A percentile compares a stretch with the other conserved stretches of the same genome.
phyloP scores from a whole-genome alignment of 2,797 vertebrate species.

The Telmatherina bonti region DNA sequence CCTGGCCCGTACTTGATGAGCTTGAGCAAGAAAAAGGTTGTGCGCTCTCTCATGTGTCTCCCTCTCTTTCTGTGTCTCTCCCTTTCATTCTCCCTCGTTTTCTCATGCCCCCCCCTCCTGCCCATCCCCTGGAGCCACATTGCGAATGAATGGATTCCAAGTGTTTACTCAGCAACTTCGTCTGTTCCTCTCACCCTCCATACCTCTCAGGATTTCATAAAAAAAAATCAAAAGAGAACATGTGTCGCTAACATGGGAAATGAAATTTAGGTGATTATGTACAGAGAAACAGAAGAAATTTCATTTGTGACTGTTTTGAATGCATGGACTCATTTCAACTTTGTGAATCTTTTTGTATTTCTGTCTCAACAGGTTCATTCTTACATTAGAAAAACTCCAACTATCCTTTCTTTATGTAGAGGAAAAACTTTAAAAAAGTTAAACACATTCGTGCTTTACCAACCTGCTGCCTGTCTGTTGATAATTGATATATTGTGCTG shows the following conservation, averaged over 20 bases:
- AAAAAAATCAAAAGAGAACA: constrained; percentile 38
- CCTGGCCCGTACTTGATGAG: constrained; percentile 99
- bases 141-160: constrained; percentile 88
- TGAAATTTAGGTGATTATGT: neutral
- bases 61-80: constrained; percentile 65
- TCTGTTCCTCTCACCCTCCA: constrained; percentile 54
- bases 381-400: too few species aligned
- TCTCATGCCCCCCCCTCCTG: constrained; percentile 74
- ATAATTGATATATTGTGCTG: too few species aligned
- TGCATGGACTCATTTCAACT: too few species aligned
- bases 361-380: too few species aligned
- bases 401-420: too few species aligned
- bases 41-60: constrained; percentile 70
- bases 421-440: too few species aligned
- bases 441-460: too few species aligned
- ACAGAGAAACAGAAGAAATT: too few species aligned
- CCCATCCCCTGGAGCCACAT: constrained; percentile 80
- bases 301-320: neutral
- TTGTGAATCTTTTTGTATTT: too few species aligned
- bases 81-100: constrained; percentile 79
- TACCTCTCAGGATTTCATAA: constrained; percentile 52
- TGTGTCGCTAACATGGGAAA: neutral
- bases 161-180: constrained; percentile 93
- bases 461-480: too few species aligned
- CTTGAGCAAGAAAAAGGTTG: constrained; percentile 97